Conservation (phyloP, 2,888 invertebrate genomes). For the Netelia virgata region DNA sequence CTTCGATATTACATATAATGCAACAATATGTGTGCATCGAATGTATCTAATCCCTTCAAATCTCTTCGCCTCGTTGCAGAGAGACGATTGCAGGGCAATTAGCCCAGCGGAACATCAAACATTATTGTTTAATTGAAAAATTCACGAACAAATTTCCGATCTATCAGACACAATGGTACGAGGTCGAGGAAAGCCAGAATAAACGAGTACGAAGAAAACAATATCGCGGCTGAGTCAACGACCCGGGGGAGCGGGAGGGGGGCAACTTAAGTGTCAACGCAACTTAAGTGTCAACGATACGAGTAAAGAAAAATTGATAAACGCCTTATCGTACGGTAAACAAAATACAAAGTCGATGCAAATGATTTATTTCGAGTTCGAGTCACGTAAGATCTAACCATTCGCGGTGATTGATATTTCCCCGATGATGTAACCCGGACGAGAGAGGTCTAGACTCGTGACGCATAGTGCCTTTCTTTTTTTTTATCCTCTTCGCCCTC, state of each 20-base stretch:
- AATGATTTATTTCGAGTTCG: conserved; percentile 43
- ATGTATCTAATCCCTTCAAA: too few species aligned
- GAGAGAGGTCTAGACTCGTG: conserved; percentile 1
- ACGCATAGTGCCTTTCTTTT: conserved; percentile 39
- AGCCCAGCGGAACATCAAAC: too few species aligned
- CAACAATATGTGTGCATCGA: too few species aligned
- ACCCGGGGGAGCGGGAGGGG: conserved; percentile 16
- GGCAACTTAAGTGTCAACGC: neutral
- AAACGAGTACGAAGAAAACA: conserved; percentile 1
- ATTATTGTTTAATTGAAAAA: neutral
- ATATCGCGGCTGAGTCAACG: conserved; percentile 10
- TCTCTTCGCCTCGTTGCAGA: too few species aligned
- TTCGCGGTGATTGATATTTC: conserved; percentile 1
- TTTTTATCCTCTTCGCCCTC: neutral
- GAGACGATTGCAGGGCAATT: too few species aligned
- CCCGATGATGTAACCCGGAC: conserved; percentile 30
- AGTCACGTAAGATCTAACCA: conserved; percentile 17
- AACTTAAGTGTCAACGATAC: neutral
- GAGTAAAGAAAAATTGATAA: conserved; percentile 8
- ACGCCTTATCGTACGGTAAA: conserved; percentile 34
- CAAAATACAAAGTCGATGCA: conserved; percentile 32
- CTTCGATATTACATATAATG: too few species aligned
- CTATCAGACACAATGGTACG: neutral
- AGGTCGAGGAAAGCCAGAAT: neutral
- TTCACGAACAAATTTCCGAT: neutral